Evolutionary conservation across 2,888 invertebrate genomes (phyloP).

Genomic region (Taenaris catops): DNA sequence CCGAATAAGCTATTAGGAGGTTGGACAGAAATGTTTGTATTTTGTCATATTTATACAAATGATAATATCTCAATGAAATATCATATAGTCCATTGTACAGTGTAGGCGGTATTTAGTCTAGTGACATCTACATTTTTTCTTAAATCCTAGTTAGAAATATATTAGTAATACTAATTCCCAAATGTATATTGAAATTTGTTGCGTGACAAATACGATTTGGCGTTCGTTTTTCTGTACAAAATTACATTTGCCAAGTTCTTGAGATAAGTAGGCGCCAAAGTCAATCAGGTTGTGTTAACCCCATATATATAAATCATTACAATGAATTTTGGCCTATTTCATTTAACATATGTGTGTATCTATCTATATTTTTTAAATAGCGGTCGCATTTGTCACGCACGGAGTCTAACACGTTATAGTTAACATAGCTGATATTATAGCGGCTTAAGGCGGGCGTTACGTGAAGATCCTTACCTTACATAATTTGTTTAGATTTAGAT

Average conservation of each 20-base stretch:
- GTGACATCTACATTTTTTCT: constrained; percentile 55
- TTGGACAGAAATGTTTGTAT: constrained; percentile 72
- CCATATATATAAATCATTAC: constrained; percentile 42
- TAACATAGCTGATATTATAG: constrained; percentile 73
- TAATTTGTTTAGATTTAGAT: constrained; percentile 65
- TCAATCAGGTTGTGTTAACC: constrained; percentile 62
- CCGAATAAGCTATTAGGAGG: constrained; percentile 67
- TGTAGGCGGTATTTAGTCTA: constrained; percentile 69
- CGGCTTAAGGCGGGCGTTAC: constrained; percentile 71
- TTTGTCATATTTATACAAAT: constrained; percentile 77
- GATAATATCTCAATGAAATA: constrained; percentile 73
- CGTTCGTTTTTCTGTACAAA: constrained; percentile 35
- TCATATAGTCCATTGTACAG: constrained; percentile 78
- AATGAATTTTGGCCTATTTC: constrained; percentile 72
- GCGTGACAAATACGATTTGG: constrained; percentile 60
- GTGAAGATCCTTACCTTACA: constrained; percentile 62
- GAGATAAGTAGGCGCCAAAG: constrained; percentile 29
- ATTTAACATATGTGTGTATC: constrained; percentile 43
- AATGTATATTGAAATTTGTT: constrained; percentile 58
- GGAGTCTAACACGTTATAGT: constrained; percentile 61
- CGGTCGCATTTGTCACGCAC: constrained; percentile 65
- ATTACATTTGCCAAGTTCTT: constrained; percentile 37
- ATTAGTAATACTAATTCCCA: constrained; percentile 66
- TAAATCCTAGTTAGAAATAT: constrained; percentile 69
- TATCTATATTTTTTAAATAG: constrained; percentile 29